Conservation (phyloP, 2,888 invertebrate species). For the Automeris io region DNA sequence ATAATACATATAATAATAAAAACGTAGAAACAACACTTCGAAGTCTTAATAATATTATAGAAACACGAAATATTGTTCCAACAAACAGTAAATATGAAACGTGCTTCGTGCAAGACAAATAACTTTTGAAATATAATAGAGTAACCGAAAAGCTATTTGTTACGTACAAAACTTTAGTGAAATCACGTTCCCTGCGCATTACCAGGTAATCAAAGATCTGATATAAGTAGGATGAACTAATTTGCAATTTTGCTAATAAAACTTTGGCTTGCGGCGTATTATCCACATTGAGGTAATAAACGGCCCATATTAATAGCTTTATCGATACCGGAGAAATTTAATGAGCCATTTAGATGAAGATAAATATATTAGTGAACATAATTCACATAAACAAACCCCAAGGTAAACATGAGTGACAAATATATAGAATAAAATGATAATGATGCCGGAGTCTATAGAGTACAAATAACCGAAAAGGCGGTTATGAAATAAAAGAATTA, state of each 20-base stretch:
- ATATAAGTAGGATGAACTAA: constrained; percentile 49
- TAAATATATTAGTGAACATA: constrained; percentile 25
- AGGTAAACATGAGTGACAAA: not conserved
- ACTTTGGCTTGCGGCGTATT: constrained; percentile 49
- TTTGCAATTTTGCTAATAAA: constrained; percentile 64
- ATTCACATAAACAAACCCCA: not conserved
- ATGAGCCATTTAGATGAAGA: constrained; percentile 64
- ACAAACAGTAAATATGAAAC: constrained; percentile 32
- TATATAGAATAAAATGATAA: not conserved
- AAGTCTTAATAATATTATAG: constrained; percentile 36
- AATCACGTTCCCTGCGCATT: constrained; percentile 47
- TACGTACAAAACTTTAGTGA: constrained; percentile 25
- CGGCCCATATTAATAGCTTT: constrained; percentile 54
- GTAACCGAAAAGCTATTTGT: constrained; percentile 43
- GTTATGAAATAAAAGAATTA: constrained; percentile 55
- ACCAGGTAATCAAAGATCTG: constrained; percentile 51
- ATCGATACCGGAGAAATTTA: constrained; percentile 45
- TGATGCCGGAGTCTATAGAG: constrained; percentile 15
- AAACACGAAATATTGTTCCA: constrained; percentile 37
- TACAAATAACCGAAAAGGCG: constrained; percentile 32
- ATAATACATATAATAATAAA: too few species aligned
- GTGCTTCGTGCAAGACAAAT: constrained; percentile 36
- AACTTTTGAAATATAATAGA: constrained; percentile 32
- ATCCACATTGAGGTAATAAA: constrained; percentile 37
- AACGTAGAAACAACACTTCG: too few species aligned